phyloP scores from a whole-genome alignment of 2,113 vertebrate species.

The Takifugu bimaculatus region DNA sequence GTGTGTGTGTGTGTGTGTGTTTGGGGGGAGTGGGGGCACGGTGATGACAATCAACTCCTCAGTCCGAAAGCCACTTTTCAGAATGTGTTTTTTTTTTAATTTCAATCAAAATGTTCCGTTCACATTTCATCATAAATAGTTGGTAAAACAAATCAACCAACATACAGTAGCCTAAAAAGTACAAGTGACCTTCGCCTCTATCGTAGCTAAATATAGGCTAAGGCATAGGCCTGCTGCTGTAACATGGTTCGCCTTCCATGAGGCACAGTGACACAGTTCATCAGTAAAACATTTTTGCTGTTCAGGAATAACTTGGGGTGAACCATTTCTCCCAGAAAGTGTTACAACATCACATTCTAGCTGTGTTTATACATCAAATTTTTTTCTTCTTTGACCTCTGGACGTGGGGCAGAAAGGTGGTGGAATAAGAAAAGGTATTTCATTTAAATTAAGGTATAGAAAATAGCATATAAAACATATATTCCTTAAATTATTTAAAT shows the following conservation, averaged over 20 bases:
- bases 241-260: conserved; percentile 69
- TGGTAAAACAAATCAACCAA: conserved; percentile 78
- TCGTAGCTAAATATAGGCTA: conserved; percentile 59
- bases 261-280: conserved; percentile 81
- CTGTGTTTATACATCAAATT: conserved; percentile 72
- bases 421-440: conserved; percentile 77
- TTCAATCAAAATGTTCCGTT: conserved; percentile 76
- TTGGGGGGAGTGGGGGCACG: conserved; percentile 25
- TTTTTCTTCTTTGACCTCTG: conserved; percentile 65
- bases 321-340: conserved; percentile 77
- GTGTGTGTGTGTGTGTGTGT: too few species aligned
- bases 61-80: conserved; percentile 68
- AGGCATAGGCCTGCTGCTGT: conserved; percentile 64
- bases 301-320: conserved; percentile 78
- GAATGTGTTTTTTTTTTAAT: conserved; percentile 75
- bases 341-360: conserved; percentile 81
- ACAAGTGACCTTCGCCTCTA: conserved; percentile 64
- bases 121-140: conserved; percentile 80
- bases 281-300: conserved; percentile 76
- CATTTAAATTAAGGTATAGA: conserved; percentile 80
- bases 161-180: conserved; percentile 76
- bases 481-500: conserved; percentile 84
- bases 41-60: conserved; percentile 57
- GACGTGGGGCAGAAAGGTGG: conserved; percentile 68
- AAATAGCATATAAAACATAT: conserved; percentile 86